phyloP scores from a whole-genome alignment of 2,888 invertebrate genomes.

The Dichetophora obliterata region DNA sequence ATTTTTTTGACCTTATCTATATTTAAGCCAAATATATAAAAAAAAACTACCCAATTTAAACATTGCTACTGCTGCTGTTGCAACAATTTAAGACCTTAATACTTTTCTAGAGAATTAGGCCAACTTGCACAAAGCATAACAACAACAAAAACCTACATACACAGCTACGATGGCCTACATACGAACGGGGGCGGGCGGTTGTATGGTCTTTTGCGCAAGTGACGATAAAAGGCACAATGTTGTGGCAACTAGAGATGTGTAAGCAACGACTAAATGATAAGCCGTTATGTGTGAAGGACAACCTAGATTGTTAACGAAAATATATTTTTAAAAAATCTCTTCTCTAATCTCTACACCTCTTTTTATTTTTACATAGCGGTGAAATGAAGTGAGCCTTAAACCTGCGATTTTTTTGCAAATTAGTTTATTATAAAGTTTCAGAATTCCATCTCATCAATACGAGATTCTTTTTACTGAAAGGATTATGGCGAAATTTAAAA shows the following conservation, averaged over 20 bases:
- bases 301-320: too few relatives aligned
- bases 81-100: conserved; percentile 48
- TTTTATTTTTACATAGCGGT: too few relatives aligned
- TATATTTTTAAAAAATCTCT: too few relatives aligned
- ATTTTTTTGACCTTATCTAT: neutral
- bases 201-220: neutral
- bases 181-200: neutral
- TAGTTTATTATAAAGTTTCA: too few relatives aligned
- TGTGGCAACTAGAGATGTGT: neutral
- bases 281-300: too few relatives aligned
- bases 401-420: too few relatives aligned
- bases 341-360: too few relatives aligned
- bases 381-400: too few relatives aligned
- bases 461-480: too few relatives aligned
- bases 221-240: neutral
- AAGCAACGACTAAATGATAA: neutral
- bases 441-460: too few relatives aligned
- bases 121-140: conserved; percentile 47
- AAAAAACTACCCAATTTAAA: neutral
- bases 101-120: conserved; percentile 54
- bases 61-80: neutral
- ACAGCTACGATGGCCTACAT: neutral
- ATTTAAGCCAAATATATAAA: neutral
- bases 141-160: neutral
- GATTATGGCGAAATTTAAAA: too few relatives aligned